A percentile compares a stretch with the other conserved stretches of the same genome.
Evolutionary conservation across 2,113 vertebrate genomes (phyloP).

Genomic region (Toxostoma redivivum): DNA sequence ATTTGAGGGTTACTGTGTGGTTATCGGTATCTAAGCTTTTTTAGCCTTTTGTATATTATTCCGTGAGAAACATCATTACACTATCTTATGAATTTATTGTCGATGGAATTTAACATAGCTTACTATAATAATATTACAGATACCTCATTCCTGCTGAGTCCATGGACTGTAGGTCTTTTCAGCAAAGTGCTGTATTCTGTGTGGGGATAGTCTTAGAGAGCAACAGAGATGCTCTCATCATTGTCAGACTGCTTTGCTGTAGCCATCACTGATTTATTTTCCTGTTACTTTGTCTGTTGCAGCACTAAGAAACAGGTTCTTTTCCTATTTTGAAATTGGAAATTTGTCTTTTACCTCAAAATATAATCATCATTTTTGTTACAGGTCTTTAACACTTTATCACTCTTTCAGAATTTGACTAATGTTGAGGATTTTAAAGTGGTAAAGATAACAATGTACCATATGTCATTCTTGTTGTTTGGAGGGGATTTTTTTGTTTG

Average conservation of each 20-base stretch:
- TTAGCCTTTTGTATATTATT: neutral
- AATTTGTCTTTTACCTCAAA: neutral
- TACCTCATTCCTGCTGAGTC: neutral
- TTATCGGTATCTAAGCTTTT: neutral
- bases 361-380: neutral
- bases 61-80: neutral
- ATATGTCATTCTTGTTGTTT: neutral
- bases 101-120: neutral
- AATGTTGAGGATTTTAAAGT: neutral
- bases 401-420: neutral
- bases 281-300: neutral
- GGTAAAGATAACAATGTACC: neutral
- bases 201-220: neutral
- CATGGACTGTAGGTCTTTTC: neutral
- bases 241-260: neutral
- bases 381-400: neutral
- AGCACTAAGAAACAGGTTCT: neutral
- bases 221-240: neutral
- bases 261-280: neutral
- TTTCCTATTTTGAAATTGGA: neutral
- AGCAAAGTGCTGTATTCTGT: neutral
- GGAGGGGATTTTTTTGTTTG: neutral
- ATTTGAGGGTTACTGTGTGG: neutral
- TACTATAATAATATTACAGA: neutral
- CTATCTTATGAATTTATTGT: neutral